Conservation (phyloP, 1,140 invertebrate species). For the Agraylea sexmaculata region DNA sequence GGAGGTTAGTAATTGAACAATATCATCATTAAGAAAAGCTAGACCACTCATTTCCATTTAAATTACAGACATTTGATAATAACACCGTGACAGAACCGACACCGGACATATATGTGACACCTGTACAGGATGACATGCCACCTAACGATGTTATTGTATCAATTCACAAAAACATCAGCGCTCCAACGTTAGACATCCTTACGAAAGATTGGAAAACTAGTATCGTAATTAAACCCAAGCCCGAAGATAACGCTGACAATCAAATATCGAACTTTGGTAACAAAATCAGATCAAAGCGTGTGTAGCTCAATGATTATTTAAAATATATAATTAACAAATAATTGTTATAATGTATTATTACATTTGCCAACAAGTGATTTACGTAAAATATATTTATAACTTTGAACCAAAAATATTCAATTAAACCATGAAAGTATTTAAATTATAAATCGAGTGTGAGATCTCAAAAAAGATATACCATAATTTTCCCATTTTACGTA, state of each 20-base stretch:
- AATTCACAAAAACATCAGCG: conserved; percentile 13
- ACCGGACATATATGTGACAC: too few species aligned
- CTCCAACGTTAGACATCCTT: conserved; percentile 16
- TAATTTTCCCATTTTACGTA: too few species aligned
- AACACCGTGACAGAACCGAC: too few species aligned
- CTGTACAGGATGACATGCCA: too few species aligned
- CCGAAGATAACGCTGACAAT: conserved; percentile 2
- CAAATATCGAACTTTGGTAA: conserved; percentile 14
- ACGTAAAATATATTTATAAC: conserved; percentile 13
- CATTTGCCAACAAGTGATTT: background rate
- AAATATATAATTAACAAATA: background rate
- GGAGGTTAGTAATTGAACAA: background rate
- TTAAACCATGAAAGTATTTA: conserved; percentile 4
- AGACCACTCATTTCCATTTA: background rate
- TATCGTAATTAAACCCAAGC: conserved; percentile 15
- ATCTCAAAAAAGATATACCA: too few species aligned
- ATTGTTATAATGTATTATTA: background rate
- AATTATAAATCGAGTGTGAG: conserved; percentile 6
- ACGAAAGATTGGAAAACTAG: conserved; percentile 21
- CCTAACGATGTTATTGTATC: conserved; percentile 12
- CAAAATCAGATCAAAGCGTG: conserved; percentile 15
- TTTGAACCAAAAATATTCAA: too few species aligned
- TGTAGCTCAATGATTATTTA: conserved; percentile 2
- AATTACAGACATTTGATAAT: background rate
- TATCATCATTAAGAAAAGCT: conserved; percentile 1